These are phyloP conservation scores for Plusia festucae DNA, from an alignment of 2,888 invertebrate species.

Conservation along the genomic window DNA sequence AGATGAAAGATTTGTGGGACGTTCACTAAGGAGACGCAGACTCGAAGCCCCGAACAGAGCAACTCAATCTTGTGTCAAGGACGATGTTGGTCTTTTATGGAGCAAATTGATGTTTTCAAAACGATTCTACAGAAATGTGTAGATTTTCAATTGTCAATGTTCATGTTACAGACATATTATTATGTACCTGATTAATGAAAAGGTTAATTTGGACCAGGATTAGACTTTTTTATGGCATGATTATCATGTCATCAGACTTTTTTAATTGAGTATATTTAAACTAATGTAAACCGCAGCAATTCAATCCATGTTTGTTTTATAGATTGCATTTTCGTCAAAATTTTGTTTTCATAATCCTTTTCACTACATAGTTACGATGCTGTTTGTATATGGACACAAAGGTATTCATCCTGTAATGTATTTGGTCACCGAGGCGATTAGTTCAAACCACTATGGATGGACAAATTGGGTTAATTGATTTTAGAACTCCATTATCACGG, in stretches of 20 bases:
- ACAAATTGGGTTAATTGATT: conserved; percentile 54
- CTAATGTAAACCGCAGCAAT: too few relatives aligned
- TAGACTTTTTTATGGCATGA: too few relatives aligned
- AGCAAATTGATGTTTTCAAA: background rate
- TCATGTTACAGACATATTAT: too few relatives aligned
- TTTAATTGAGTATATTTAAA: too few relatives aligned
- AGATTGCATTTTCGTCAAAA: too few relatives aligned
- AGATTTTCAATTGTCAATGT: too few relatives aligned
- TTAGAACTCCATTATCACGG: conserved; percentile 33
- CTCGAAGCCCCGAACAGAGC: background rate
- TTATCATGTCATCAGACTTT: too few relatives aligned
- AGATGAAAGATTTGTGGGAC: conserved; percentile 50
- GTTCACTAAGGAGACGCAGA: conserved; percentile 29
- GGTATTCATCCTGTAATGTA: conserved; percentile 34
- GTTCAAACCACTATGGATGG: conserved; percentile 25
- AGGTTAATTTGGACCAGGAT: too few relatives aligned
- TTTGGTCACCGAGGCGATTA: conserved; percentile 24
- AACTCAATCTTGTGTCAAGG: conserved; percentile 2
- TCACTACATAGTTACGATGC: background rate
- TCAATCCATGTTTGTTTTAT: too few relatives aligned
- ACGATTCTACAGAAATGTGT: too few relatives aligned
- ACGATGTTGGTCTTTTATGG: background rate
- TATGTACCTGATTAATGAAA: too few relatives aligned
- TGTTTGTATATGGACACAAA: background rate
- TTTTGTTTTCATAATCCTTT: background rate